phyloP scores from a whole-genome alignment of 2,113 vertebrate species.

The Urocolius indicus region DNA sequence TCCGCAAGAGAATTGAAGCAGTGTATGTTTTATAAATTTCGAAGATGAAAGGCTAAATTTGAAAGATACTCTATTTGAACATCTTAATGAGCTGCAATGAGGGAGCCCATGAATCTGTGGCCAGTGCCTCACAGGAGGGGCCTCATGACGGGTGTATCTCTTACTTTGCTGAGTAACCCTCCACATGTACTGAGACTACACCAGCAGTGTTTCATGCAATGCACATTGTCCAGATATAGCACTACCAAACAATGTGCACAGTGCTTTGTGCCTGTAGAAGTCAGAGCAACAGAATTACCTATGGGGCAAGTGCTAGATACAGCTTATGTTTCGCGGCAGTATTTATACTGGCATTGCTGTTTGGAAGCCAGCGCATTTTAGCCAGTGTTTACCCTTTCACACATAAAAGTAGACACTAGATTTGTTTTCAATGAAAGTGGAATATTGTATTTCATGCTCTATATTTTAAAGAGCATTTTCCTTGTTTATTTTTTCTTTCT shows the following conservation, averaged over 20 bases:
- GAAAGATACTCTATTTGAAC: not conserved
- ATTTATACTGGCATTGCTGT: slow-evolving; percentile 3
- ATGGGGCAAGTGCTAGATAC: not conserved
- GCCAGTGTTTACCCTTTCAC: not conserved
- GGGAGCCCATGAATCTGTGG: not conserved
- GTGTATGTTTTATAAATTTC: not conserved
- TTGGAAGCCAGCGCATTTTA: not conserved
- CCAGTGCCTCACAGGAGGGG: fast-evolving
- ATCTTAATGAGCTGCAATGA: fast-evolving
- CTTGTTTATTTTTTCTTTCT: not conserved
- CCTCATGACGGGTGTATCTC: fast-evolving
- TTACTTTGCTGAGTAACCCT: not conserved
- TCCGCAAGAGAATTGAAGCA: not conserved
- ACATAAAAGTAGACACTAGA: not conserved
- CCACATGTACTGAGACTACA: fast-evolving
- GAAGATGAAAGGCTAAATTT: not conserved
- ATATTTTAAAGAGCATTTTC: not conserved
- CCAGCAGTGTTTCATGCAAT: fast-evolving
- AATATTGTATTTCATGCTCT: slow-evolving; percentile 18
- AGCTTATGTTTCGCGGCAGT: not conserved
- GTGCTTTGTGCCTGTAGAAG: not conserved
- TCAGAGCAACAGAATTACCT: not conserved
- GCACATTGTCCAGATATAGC: not conserved
- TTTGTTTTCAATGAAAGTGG: not conserved
- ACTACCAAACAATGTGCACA: not conserved